Evolutionary conservation across 2,797 vertebrate genomes (phyloP), one percentile per base, ranked within the genome.

Genomic region (Sebastes trivittatus): DNA sequence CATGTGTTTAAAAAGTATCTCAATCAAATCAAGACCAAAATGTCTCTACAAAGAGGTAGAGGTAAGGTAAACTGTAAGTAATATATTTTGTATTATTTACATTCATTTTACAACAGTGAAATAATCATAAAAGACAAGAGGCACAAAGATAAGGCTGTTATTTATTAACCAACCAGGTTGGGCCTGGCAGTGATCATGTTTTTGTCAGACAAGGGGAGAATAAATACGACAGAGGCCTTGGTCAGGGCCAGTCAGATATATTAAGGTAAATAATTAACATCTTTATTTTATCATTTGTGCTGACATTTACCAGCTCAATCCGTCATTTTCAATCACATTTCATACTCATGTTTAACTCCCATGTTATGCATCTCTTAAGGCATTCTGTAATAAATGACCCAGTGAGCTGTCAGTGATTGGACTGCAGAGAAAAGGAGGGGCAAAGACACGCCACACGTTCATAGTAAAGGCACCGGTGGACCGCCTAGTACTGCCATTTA

Each of bases 261-360:
- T 29, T 0, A 2, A n/a, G 9, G 78, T 89, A 9, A 92, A 93
- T 92, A 11, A 88, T 88, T 89, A 76, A 87, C 78, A 65, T 22
- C 1, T 76, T 72, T 70, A 62, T 77, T 38, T 18, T 5, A 29
- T 36, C 23, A 75, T 30, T 10, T 63, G 0, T 42, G 20, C 2
- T 27, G 67, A 5, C 22, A 77, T 77, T 65, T 56, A 73, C 20
- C 7, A 55, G 4, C 1, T 6, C 1, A 11, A 14, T 55, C 7
- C 20, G 4, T 55, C 14, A 6, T 66, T 25, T 2, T 4, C 0
- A 76, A 70, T 56, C 2, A 55, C 2, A 36, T 60, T 61, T 42
- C 1, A 60, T 30, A 13, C n/a, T 34, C 1, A 5, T 34, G 2
- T 49, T 23, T 22, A 34, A 27, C 9, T 32, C 11, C 2, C 7